Evolutionary conservation across 2,888 invertebrate genomes (phyloP).

Genomic region (Aspidiotus rigidus): DNA sequence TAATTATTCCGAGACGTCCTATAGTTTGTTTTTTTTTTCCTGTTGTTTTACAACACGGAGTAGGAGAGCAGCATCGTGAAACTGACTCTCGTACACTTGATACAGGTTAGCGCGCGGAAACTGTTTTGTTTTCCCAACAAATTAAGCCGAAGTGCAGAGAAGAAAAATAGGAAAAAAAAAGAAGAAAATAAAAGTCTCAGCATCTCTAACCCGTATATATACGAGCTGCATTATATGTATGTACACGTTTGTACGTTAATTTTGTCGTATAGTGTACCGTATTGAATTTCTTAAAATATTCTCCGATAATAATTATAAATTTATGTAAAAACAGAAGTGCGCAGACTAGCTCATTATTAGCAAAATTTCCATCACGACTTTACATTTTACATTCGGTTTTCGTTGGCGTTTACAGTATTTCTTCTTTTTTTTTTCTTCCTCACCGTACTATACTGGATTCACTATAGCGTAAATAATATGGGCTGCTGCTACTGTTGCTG

Average conservation of each 20-base stretch:
- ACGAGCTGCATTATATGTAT: no score
- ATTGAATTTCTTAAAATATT: conserved; percentile 1
- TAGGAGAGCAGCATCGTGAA: background rate
- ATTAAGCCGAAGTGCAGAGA: background rate
- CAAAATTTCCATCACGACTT: conserved; percentile 30
- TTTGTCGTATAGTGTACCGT: background rate
- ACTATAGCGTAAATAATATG: no score
- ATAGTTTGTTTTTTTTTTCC: no score
- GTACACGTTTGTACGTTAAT: conserved; percentile 1
- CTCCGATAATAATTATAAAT: conserved; percentile 1
- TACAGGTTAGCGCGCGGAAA: background rate
- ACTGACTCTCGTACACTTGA: background rate
- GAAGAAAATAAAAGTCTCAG: no score
- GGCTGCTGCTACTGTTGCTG: background rate
- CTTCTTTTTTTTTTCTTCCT: background rate
- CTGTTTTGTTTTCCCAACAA: background rate
- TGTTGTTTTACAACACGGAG: no score
- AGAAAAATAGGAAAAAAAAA: background rate
- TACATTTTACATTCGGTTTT: background rate
- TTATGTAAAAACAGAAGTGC: conserved; percentile 4
- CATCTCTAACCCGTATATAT: no score
- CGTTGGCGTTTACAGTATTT: conserved; percentile 1
- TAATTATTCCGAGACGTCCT: no score
- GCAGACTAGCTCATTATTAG: conserved; percentile 25
- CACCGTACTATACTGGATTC: background rate